Evolutionary conservation across 2,888 invertebrate species (phyloP).

Genomic region (Amitus sp.): DNA sequence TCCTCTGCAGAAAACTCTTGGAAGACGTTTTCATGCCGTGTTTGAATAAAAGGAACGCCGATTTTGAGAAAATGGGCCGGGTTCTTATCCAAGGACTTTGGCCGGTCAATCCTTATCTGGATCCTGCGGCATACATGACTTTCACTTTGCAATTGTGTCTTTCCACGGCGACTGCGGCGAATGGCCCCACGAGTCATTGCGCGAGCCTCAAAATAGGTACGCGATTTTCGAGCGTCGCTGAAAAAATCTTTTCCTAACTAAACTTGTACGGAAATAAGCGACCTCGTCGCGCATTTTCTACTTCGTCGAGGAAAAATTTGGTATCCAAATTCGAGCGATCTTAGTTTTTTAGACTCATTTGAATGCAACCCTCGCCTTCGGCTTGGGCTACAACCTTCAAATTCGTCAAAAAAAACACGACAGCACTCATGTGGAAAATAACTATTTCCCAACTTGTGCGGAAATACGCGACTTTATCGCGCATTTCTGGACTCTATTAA

Average conservation of each 20-base stretch:
- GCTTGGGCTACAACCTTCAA: too few relatives aligned
- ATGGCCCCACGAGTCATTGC: slow-evolving; percentile 52
- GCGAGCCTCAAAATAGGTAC: slow-evolving; percentile 53
- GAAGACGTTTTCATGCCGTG: slow-evolving; percentile 73
- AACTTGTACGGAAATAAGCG: too few relatives aligned
- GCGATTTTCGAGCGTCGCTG: slow-evolving; percentile 14
- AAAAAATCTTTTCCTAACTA: neutral
- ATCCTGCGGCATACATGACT: slow-evolving; percentile 70
- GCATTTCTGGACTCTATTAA: too few relatives aligned
- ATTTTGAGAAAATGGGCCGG: slow-evolving; percentile 74
- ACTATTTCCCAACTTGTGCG: too few relatives aligned
- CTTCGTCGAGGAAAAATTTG: too few relatives aligned
- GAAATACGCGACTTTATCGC: too few relatives aligned
- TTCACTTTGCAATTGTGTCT: slow-evolving; percentile 69
- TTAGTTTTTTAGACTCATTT: too few relatives aligned
- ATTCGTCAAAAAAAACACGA: too few relatives aligned
- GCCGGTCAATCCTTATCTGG: slow-evolving; percentile 73
- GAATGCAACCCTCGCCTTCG: too few relatives aligned
- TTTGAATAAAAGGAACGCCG: slow-evolving; percentile 70
- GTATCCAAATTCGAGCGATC: too few relatives aligned
- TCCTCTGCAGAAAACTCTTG: slow-evolving; percentile 69
- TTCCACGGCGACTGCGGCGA: slow-evolving; percentile 48
- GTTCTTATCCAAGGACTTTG: slow-evolving; percentile 77
- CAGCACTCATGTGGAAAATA: too few relatives aligned
- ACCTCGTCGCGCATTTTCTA: too few relatives aligned